These are phyloP conservation scores for Scrobipalpa costella DNA, from an alignment of 2,888 invertebrate genomes.

Conservation along the genomic window DNA sequence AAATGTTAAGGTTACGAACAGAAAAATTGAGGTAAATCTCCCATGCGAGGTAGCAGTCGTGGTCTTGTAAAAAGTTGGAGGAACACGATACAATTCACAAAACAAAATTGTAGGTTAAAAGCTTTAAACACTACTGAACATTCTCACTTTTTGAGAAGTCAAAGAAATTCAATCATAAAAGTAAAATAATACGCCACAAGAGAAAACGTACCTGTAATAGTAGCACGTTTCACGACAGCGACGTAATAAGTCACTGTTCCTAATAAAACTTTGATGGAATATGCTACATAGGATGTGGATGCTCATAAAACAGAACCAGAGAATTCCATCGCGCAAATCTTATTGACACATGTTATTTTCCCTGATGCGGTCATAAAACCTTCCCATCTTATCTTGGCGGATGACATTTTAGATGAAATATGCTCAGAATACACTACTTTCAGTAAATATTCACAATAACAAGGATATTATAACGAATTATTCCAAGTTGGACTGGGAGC, in stretches of 20 bases:
- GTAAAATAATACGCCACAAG: too few species aligned
- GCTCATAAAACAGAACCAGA: slow-evolving; percentile 58
- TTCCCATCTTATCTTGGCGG: slow-evolving; percentile 59
- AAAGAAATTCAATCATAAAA: too few species aligned
- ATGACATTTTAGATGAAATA: slow-evolving; percentile 58
- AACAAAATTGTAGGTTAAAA: too few species aligned
- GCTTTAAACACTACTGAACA: too few species aligned
- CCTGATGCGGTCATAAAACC: slow-evolving; percentile 63
- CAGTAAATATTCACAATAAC: slow-evolving; percentile 35
- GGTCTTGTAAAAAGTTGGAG: too few species aligned
- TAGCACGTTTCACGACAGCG: not conserved
- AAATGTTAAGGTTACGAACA: not conserved
- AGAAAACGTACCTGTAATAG: too few species aligned
- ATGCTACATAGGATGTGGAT: slow-evolving; percentile 47
- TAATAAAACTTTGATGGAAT: slow-evolving; percentile 62
- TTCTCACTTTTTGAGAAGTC: too few species aligned
- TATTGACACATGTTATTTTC: slow-evolving; percentile 71
- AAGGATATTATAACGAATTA: not conserved
- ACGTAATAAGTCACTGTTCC: slow-evolving; percentile 42
- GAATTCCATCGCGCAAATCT: slow-evolving; percentile 54
- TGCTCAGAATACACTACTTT: slow-evolving; percentile 38
- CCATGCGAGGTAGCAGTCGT: too few species aligned
- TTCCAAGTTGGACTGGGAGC: too few species aligned
- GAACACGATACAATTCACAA: too few species aligned
- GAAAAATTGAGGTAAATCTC: too few species aligned